Conservation (phyloP, 2,113 vertebrate genomes). For the Daphoenositta chrysoptera region DNA sequence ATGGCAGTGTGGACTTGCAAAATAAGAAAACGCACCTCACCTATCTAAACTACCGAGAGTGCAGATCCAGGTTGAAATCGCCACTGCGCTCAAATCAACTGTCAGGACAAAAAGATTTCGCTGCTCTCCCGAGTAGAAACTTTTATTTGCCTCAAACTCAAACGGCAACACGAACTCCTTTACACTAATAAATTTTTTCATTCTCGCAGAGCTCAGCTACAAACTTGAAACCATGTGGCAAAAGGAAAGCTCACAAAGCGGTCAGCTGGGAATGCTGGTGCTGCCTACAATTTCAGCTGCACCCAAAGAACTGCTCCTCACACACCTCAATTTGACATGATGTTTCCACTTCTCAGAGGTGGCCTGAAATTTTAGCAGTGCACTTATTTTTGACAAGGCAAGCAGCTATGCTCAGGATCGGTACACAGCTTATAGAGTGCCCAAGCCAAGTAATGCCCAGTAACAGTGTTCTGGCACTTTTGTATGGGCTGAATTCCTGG, state of each 20-base stretch:
- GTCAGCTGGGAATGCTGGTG: not conserved
- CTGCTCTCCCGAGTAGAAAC: not conserved
- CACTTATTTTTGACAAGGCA: not conserved
- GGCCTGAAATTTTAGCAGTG: not conserved
- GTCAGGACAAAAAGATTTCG: not conserved
- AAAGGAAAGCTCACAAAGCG: not conserved
- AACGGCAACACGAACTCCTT: not conserved
- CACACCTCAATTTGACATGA: not conserved
- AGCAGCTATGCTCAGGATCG: not conserved
- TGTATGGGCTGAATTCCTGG: not conserved
- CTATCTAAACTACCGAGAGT: fast-evolving
- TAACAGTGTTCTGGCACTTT: not conserved
- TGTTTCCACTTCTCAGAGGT: not conserved
- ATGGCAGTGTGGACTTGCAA: not conserved
- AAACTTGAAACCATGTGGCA: not conserved
- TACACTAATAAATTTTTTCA: fast-evolving
- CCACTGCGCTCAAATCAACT: not conserved
- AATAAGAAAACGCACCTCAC: too few species aligned
- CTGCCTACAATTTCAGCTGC: not conserved
- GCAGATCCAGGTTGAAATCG: not conserved
- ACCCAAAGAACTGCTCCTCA: not conserved
- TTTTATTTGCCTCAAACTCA: not conserved
- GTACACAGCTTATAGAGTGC: not conserved
- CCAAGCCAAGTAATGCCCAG: not conserved
- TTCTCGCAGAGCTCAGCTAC: not conserved